phyloP scores from a whole-genome alignment of 2,113 vertebrate genomes.

The Stigmatopora argus region DNA sequence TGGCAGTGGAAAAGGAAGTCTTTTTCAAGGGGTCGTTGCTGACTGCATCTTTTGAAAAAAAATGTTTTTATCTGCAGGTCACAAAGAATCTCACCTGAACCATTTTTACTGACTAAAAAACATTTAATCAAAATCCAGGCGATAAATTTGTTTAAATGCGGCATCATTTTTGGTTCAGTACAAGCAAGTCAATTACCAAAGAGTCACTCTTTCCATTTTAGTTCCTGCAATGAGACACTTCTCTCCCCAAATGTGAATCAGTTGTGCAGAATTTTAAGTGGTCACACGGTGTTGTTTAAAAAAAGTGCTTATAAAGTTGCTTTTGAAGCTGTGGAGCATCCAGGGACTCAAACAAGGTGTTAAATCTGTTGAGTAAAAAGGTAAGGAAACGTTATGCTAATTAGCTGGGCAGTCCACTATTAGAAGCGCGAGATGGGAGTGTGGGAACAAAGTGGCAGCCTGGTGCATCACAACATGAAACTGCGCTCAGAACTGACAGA shows the following conservation, averaged over 20 bases:
- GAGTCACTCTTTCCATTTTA: slow-evolving; percentile 11
- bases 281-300: slow-evolving; percentile 40
- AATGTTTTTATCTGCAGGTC: background rate
- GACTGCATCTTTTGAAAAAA: no score
- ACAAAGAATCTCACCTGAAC: background rate
- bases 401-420: slow-evolving; percentile 69
- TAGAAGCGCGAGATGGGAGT: slow-evolving; percentile 68
- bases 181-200: slow-evolving; percentile 14
- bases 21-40: no score
- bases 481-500: slow-evolving; percentile 77
- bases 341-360: slow-evolving; percentile 55
- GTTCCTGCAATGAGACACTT: slow-evolving; percentile 12
- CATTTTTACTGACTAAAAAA: background rate
- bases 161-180: slow-evolving; percentile 11
- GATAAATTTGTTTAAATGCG: slow-evolving; percentile 4
- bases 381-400: slow-evolving; percentile 68
- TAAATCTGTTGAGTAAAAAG: slow-evolving; percentile 61
- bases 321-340: slow-evolving; percentile 55
- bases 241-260: slow-evolving; percentile 14
- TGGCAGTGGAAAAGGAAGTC: background rate
- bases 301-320: slow-evolving; percentile 42
- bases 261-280: slow-evolving; percentile 18
- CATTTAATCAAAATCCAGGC: background rate
- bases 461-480: slow-evolving; percentile 73
- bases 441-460: slow-evolving; percentile 69